Conservation (phyloP, 2,113 vertebrate species). For the Sorex fumeus region DNA sequence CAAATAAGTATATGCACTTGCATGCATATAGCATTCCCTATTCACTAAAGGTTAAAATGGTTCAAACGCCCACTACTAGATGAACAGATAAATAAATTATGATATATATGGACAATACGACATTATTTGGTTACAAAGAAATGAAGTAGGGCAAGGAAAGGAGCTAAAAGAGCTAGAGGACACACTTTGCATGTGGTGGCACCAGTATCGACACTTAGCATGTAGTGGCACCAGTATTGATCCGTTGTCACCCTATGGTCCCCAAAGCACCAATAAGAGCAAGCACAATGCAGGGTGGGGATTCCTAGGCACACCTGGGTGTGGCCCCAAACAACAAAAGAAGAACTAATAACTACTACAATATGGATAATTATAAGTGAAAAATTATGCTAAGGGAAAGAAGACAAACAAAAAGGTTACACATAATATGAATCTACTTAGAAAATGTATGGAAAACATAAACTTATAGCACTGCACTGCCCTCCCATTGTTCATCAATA, state of each 20-base stretch:
- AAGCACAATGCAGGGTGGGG: too few relatives aligned
- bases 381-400: background rate
- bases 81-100: background rate
- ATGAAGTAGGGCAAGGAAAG: too few relatives aligned
- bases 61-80: background rate
- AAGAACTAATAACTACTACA: background rate
- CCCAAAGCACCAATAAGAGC: too few relatives aligned
- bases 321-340: background rate
- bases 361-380: background rate
- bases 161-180: too few relatives aligned
- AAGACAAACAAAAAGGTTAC: background rate
- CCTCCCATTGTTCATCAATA: too few relatives aligned
- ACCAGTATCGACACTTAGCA: too few relatives aligned
- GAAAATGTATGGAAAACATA: background rate
- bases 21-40: background rate
- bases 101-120: background rate
- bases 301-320: too few relatives aligned
- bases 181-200: too few relatives aligned
- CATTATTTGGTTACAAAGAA: background rate
- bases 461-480: too few relatives aligned
- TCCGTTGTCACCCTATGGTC: too few relatives aligned
- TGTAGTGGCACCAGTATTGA: too few relatives aligned
- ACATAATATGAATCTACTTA: background rate
- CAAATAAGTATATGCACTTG: background rate
- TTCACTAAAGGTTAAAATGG: conserved; percentile 7